These are phyloP conservation scores for Chydorus sphaericus DNA, from an alignment of 2,888 invertebrate species.

Conservation along the genomic window DNA sequence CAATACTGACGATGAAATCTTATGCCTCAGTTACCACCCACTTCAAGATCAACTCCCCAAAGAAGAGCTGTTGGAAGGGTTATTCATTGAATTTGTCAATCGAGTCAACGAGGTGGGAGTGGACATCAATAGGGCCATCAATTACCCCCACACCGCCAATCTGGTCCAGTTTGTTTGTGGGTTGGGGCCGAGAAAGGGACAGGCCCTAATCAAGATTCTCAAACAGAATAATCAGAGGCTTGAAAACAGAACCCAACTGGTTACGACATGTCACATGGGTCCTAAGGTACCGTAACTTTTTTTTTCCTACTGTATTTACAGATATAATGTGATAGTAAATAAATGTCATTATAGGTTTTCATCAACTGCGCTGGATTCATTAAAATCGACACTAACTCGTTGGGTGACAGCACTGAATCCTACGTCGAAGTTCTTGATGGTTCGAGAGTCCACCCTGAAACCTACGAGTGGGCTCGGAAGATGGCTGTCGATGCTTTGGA, in stretches of 20 bases:
- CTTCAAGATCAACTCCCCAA: slow-evolving; percentile 49
- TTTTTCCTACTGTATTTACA: too few relatives aligned
- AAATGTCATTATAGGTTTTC: slow-evolving; percentile 44
- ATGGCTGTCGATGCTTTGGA: slow-evolving; percentile 99
- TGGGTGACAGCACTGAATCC: slow-evolving; percentile 86
- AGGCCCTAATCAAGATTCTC: slow-evolving; percentile 62
- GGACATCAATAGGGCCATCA: slow-evolving; percentile 84
- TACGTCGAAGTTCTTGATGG: slow-evolving; percentile 94
- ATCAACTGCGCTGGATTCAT: slow-evolving; percentile 99
- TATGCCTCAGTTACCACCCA: slow-evolving; percentile 83
- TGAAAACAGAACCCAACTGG: slow-evolving; percentile 87
- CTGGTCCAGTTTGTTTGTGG: slow-evolving; percentile 95
- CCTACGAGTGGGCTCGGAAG: slow-evolving; percentile 98
- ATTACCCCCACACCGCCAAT: slow-evolving; percentile 71
- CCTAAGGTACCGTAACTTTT: slow-evolving; percentile 45
- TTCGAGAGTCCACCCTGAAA: slow-evolving; percentile 95
- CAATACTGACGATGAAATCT: slow-evolving; percentile 88
- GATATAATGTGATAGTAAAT: too few relatives aligned
- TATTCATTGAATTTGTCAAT: slow-evolving; percentile 78
- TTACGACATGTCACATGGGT: slow-evolving; percentile 91
- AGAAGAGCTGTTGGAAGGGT: slow-evolving; percentile 69
- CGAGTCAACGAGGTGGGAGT: slow-evolving; percentile 96
- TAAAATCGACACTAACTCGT: slow-evolving; percentile 89
- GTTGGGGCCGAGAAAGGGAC: slow-evolving; percentile 86
- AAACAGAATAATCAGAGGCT: slow-evolving; percentile 82